Evolutionary conservation across 53 echinoderm and acorn worm genomes (phyloP).

Genomic region (Patiria pectinifera): DNA sequence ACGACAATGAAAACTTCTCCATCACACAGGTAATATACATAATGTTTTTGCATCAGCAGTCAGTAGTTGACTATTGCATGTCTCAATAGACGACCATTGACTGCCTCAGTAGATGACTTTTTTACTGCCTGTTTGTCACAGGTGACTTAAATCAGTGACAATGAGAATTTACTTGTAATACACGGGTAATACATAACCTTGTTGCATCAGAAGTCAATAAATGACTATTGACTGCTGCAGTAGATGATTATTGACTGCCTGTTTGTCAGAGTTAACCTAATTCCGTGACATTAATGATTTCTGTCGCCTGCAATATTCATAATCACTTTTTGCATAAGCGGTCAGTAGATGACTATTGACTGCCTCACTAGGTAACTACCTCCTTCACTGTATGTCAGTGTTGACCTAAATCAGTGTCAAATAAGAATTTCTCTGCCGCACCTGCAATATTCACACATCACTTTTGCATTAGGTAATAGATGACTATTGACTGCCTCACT

Average conservation of each 20-base stretch:
- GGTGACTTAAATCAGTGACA: too few relatives aligned
- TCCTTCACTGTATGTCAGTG: not conserved
- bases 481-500: not conserved
- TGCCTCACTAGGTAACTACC: not conserved
- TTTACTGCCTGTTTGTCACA: not conserved
- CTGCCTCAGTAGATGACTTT: not conserved
- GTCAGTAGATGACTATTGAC: not conserved
- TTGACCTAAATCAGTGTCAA: too few relatives aligned
- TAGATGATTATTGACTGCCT: too few relatives aligned
- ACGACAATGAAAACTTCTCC: constrained; percentile 89
- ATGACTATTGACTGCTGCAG: not conserved
- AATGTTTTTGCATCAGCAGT: not conserved
- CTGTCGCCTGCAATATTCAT: not conserved
- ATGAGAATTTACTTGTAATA: too few relatives aligned
- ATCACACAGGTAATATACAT: constrained; percentile 81
- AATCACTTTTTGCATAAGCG: not conserved
- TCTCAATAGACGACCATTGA: not conserved
- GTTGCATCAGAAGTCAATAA: not conserved
- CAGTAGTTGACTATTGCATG: not conserved
- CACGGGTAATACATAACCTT: not conserved
- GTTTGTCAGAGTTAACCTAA: not conserved
- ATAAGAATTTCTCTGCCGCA: too few relatives aligned
- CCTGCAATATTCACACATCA: too few relatives aligned
- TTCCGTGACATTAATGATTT: too few relatives aligned
- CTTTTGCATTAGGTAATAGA: not conserved